Percentiles rank a stretch among this genome's conserved stretches.
Evolutionary conservation across 2,797 vertebrate genomes (phyloP).

Genomic region (Potorous gilbertii): DNA sequence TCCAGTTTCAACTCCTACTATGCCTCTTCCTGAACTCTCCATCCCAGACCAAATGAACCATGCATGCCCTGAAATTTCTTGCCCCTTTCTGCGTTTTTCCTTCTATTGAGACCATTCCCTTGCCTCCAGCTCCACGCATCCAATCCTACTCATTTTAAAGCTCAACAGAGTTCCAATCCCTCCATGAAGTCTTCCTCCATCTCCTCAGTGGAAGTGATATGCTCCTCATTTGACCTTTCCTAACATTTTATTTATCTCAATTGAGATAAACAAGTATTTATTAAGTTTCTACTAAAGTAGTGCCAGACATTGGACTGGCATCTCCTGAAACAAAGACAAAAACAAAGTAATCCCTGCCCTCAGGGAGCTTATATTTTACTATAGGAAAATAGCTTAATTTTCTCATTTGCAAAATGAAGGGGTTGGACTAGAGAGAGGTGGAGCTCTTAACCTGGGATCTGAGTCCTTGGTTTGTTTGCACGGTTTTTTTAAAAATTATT

Average conservation of each 20-base stretch:
- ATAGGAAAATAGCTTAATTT: background rate
- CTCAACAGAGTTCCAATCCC: background rate
- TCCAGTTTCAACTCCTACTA: background rate
- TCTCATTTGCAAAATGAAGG: background rate
- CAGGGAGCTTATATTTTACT: fast-evolving
- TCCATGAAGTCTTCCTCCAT: background rate
- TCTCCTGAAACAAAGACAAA: background rate
- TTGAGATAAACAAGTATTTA: background rate
- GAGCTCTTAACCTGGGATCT: background rate
- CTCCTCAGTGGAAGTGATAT: background rate
- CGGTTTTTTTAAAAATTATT: background rate
- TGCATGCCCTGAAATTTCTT: background rate
- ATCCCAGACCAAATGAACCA: background rate
- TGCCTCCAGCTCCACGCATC: background rate
- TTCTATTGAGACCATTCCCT: background rate
- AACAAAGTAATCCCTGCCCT: background rate
- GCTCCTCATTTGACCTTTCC: background rate
- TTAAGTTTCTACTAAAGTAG: background rate
- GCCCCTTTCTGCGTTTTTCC: background rate
- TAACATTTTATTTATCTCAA: background rate
- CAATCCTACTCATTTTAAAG: background rate
- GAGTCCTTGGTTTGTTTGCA: background rate
- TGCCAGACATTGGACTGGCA: background rate
- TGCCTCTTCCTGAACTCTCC: background rate
- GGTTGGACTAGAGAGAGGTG: background rate